Percentiles rank a stretch among this genome's conserved stretches.
These are phyloP conservation scores for Diplosoma virens DNA, from an alignment of 23 tunicate species.

Conservation along the genomic window DNA sequence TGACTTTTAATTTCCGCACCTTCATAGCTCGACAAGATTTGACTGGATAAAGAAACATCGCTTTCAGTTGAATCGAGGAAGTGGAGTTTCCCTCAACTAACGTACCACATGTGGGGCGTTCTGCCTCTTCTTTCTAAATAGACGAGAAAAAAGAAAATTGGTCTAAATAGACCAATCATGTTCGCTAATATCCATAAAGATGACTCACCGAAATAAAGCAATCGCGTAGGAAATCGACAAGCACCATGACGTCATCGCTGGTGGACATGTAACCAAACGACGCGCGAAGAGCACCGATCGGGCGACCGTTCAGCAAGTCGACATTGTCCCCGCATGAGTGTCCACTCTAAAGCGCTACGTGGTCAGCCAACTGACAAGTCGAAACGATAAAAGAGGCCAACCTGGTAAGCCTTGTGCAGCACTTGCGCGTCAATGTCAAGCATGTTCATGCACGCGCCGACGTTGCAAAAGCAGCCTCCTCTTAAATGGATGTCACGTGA, in stretches of 20 bases:
- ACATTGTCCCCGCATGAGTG: constrained; percentile 60
- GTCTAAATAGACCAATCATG: too few relatives aligned
- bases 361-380: background rate
- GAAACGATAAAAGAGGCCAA: background rate
- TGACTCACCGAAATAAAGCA: constrained; percentile 44
- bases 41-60: constrained; percentile 61
- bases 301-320: constrained; percentile 55
- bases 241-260: constrained; percentile 28
- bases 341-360: constrained; percentile 31
- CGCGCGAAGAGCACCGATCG: constrained; percentile 71
- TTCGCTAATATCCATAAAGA: too few relatives aligned
- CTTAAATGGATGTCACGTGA: constrained; percentile 55
- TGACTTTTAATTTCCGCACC: too few relatives aligned
- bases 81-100: too few relatives aligned
- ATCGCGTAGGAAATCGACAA: constrained; percentile 42
- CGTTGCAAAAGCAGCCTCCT: constrained; percentile 85
- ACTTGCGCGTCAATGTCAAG: constrained; percentile 25
- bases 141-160: too few relatives aligned
- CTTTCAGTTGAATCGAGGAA: constrained; percentile 23
- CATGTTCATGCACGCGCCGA: constrained; percentile 65
- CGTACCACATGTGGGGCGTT: too few relatives aligned
- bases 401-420: constrained; percentile 35
- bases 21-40: constrained; percentile 82
- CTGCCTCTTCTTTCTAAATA: too few relatives aligned
- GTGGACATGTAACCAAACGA: constrained; percentile 75